Conservation (phyloP, 2,888 invertebrate genomes). For the Apotomis betuletana region DNA sequence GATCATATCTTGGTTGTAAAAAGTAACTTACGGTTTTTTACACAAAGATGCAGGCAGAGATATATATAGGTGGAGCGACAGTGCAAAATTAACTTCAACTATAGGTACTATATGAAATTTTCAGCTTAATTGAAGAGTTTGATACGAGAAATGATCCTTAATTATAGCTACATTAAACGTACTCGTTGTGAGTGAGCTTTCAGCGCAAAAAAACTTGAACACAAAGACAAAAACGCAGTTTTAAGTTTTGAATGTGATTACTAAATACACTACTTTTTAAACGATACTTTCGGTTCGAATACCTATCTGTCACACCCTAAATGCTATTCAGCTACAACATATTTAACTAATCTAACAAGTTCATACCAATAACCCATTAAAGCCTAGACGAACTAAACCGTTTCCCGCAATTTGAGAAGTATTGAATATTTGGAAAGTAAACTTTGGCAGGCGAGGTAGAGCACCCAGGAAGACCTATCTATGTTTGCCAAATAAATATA, state of each 20-base stretch:
- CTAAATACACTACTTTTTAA: no score
- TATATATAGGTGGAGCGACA: not conserved
- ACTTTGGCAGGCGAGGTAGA: not conserved
- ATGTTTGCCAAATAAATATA: not conserved
- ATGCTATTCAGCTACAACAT: no score
- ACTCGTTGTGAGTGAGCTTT: not conserved
- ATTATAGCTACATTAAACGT: constrained; percentile 15
- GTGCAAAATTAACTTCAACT: not conserved
- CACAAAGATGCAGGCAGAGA: not conserved
- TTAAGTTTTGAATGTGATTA: no score
- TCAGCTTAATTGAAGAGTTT: not conserved
- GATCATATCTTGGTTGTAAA: not conserved
- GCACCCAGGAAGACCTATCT: not conserved
- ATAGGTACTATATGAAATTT: not conserved
- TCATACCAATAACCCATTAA: not conserved
- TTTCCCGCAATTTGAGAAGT: not conserved
- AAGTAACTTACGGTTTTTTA: not conserved
- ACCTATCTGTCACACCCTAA: no score
- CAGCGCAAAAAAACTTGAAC: no score
- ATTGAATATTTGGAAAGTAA: not conserved
- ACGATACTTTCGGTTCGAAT: no score
- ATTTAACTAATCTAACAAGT: not conserved
- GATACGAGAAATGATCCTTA: not conserved
- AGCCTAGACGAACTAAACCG: not conserved
- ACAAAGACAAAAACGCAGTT: no score